Base-by-base conservation (phyloP, 2,797 vertebrate genomes). In the Apogon talboti region DNA sequence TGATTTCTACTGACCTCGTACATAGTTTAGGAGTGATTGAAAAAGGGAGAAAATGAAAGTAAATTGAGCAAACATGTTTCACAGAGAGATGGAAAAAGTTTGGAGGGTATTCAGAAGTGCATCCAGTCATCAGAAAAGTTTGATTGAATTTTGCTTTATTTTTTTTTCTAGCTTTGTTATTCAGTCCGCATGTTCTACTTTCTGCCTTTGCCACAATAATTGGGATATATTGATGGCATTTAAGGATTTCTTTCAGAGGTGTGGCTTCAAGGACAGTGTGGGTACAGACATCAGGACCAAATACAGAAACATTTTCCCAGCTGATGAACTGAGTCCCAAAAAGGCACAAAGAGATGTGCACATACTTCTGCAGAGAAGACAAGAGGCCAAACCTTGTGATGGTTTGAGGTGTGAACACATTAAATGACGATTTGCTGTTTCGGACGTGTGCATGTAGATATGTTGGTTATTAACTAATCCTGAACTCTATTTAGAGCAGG, bases 101-200 rank as follows among this genome's bases (percentile, higher is more conserved):
- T 58, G 41, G 24, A 47, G 12, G 42, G 28, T 47, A 62, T 51
- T 71, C 46, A 45, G 24, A 54, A 46, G 35, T 59, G 45, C 53
- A 73, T 59, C 6, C 6, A 68, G 63, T 70, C 33, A 68, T 65
- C 38, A 50, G 28, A 54, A 67, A 48, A 35, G 19, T 62, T 62
- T 61, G 60, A 78, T 60, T 66, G 38, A 61, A 57, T 76, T 78
- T 78, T 41, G 28, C n/a, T 59, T 57, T 51, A 0, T 19, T 66
- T 70, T 57, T 24, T 65, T 30, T 58, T 56, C 18, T 1, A 13
- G 15, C 11, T 50, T 5, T 75, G 35, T 54, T 41, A 79, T 69
- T 71, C 64, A 2, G 41, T 21, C 19, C 54, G 54, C 44, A 48
- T 11, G 4, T 43, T 57, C 47, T 45, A 0, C 38, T 67, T 50